These are phyloP conservation scores for Onthophagus sagittarius DNA, from an alignment of 2,888 invertebrate genomes.

Conservation along the genomic window DNA sequence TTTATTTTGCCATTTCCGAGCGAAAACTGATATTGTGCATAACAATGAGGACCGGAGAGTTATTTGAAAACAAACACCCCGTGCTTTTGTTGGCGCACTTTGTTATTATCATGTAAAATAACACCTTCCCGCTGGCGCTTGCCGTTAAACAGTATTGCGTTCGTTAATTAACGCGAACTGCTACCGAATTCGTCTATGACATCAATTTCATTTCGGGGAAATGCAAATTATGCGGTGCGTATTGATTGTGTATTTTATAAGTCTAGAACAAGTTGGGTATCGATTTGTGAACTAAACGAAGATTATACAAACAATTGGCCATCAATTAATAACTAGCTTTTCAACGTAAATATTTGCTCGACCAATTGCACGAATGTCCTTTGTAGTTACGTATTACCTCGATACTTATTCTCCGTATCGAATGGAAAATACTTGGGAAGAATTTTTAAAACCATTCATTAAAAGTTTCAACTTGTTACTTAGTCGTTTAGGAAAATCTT, in stretches of 20 bases:
- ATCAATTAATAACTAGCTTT: constrained; percentile 7
- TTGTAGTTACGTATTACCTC: background rate
- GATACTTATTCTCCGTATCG: background rate
- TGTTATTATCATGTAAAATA: background rate
- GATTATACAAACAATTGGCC: constrained; percentile 5
- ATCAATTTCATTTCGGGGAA: background rate
- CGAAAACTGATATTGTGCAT: background rate
- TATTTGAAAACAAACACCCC: background rate
- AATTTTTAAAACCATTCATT: background rate
- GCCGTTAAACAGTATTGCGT: background rate
- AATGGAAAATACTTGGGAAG: background rate
- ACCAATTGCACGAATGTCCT: background rate
- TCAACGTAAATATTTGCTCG: background rate
- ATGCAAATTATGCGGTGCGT: background rate
- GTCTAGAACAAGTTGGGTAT: background rate
- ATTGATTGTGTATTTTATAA: too few relatives aligned
- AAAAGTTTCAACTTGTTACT: background rate
- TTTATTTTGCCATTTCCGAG: background rate
- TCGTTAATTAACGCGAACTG: background rate
- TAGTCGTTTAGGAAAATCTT: background rate
- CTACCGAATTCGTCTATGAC: background rate
- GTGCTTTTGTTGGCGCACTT: background rate
- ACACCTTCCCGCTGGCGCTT: background rate
- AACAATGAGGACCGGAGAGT: background rate
- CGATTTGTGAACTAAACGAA: constrained; percentile 1